Percentiles rank a stretch among this genome's conserved stretches.
phyloP scores from a whole-genome alignment of 1,140 invertebrate genomes.

The Drosophila orena region DNA sequence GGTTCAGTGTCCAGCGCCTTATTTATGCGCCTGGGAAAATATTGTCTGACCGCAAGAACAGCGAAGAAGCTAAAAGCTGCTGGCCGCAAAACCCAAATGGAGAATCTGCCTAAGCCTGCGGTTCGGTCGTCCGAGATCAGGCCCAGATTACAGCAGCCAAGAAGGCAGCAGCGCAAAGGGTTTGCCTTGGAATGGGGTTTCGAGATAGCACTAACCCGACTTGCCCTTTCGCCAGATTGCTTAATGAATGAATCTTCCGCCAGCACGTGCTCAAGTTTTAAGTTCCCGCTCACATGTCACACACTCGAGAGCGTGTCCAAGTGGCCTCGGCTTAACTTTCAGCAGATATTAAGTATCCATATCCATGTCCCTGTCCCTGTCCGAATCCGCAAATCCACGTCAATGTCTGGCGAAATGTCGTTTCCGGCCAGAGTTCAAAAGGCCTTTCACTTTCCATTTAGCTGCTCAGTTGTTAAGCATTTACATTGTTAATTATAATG shows the following conservation, averaged over 20 bases:
- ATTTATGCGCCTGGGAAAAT: constrained; percentile 68
- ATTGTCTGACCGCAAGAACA: constrained; percentile 52
- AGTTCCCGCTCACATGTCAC: constrained; percentile 59
- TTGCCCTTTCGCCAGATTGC: constrained; percentile 53
- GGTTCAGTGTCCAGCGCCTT: constrained; percentile 55
- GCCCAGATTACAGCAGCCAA: constrained; percentile 47
- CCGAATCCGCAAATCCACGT: constrained; percentile 23
- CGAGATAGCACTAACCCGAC: constrained; percentile 11
- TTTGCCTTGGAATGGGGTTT: neutral
- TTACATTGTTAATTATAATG: constrained; percentile 61
- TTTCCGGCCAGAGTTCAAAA: constrained; percentile 51
- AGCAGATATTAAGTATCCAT: constrained; percentile 27
- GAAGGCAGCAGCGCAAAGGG: constrained; percentile 4
- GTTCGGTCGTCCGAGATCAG: constrained; percentile 33
- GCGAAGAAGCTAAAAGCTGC: constrained; percentile 17
- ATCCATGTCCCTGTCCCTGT: constrained; percentile 22
- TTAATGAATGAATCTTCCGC: constrained; percentile 60
- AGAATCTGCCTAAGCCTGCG: constrained; percentile 47
- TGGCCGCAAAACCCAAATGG: constrained; percentile 18
- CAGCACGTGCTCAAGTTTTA: constrained; percentile 63
- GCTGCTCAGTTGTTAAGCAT: constrained; percentile 32
- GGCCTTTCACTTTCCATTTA: constrained; percentile 58
- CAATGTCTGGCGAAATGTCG: constrained; percentile 39
- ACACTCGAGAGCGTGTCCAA: constrained; percentile 59
- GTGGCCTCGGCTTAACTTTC: constrained; percentile 47